Conservation (phyloP, 1,140 invertebrate species). For the Cherax quadricarinatus region DNA sequence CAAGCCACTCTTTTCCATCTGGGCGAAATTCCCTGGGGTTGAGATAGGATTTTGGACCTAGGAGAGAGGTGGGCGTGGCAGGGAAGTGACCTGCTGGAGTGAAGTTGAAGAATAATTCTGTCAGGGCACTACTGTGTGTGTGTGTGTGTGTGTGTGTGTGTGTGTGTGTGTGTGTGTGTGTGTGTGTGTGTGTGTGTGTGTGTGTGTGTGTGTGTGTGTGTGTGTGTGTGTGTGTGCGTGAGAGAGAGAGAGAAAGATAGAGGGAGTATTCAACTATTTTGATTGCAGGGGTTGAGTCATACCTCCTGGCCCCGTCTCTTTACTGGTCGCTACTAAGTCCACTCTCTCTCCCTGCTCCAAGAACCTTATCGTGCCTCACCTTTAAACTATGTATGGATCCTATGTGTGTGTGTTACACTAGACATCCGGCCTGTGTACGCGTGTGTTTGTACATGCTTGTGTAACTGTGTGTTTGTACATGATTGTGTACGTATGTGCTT, state of each 20-base stretch:
- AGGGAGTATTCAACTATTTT: neutral
- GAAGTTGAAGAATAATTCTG: no score
- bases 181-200: constrained; percentile 7
- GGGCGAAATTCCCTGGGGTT: no score
- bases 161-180: constrained; percentile 21
- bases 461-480: neutral
- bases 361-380: no score
- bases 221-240: neutral
- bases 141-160: constrained; percentile 20
- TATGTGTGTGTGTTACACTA: neutral
- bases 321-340: no score
- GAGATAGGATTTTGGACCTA: no score
- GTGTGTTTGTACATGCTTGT: neutral
- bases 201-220: constrained; percentile 4
- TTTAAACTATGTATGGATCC: neutral
- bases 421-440: neutral
- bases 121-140: no score
- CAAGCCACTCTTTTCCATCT: no score
- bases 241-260: no score
- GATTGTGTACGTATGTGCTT: neutral
- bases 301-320: neutral
- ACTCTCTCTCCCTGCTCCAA: no score
- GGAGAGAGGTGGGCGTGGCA: no score
- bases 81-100: no score
- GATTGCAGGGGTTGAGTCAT: neutral